Evolutionary conservation across 1,140 invertebrate species (phyloP), one percentile per base, ranked within the genome.

Genomic region (Zaprionus lachaisei): DNA sequence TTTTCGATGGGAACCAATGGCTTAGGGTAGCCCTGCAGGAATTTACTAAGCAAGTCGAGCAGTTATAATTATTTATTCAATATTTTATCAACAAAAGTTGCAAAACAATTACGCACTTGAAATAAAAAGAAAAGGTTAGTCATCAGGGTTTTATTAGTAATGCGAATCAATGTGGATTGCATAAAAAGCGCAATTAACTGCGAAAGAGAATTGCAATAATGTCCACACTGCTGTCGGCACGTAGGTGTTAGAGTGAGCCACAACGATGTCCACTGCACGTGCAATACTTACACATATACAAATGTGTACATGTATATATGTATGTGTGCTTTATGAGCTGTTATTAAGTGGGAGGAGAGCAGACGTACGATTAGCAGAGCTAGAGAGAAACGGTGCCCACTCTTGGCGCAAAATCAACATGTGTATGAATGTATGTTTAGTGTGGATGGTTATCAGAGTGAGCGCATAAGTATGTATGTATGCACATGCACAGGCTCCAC

Each of bases 1-100:
- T 41, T 17, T 17, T 38, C 17, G 49, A 15, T 79, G 77, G 68
- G 47, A 79, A 79, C 41, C n/a, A 54, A 55, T 2, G 20, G n/a
- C 22, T 61, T 14, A 41, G 9, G 4, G 20, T 11, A 17, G 44
- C 4, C 38, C 7, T 22, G 2, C 7, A 12, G 44, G 9, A 20
- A 22, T 12, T 51, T 24, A 22, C 4, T 14, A 22, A 5, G 4
- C 47, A 22, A 51, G 9, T 22, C 47, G 5, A 12, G 20, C 11
- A 24, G 47, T 6, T 51, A 5, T 2, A 22, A 4, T 22, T 17
- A 49, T 49, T 49, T 3, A 4, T 49, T 22, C 12, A 51, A 51
- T n/a, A 41, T n/a, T 15, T 41, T n/a, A 41, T 41, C 38, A 15
- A 41, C 38, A 41, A 41, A 41, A 15, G 6, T 15, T 41, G 12